A percentile compares a stretch with the other conserved stretches of the same genome.
phyloP scores from a whole-genome alignment of 2,888 invertebrate genomes.

The Aquatica leii region DNA sequence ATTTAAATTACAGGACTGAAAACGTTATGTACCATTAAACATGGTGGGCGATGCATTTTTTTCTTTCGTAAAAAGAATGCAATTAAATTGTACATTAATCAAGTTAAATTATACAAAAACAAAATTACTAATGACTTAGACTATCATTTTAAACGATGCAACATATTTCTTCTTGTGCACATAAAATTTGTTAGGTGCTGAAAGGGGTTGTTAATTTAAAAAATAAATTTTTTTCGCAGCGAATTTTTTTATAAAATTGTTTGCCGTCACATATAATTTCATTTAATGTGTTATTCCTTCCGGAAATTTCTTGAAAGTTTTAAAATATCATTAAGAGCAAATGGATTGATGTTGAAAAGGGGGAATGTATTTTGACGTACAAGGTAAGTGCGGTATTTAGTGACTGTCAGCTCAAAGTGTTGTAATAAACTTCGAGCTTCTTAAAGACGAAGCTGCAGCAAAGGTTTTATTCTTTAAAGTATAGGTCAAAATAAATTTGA shows the following conservation, averaged over 20 bases:
- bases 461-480: too few species aligned
- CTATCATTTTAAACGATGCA: neutral
- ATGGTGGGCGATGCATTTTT: neutral
- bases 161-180: neutral
- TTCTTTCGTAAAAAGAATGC: neutral
- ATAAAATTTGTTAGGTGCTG: neutral
- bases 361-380: constrained; percentile 7
- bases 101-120: neutral
- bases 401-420: constrained; percentile 7
- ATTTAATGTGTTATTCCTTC: neutral
- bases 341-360: constrained; percentile 3
- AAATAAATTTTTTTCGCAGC: neutral
- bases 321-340: constrained; percentile 9
- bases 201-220: neutral
- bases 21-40: neutral
- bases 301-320: constrained; percentile 8
- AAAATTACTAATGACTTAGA: neutral
- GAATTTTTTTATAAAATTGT: too few species aligned
- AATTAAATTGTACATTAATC: neutral
- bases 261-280: constrained; percentile 6
- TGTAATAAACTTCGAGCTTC: constrained; percentile 7
- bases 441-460: neutral
- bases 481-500: too few species aligned
- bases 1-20: neutral
- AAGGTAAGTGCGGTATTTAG: constrained; percentile 12